phyloP scores from a whole-genome alignment of 2,888 invertebrate species.

The Drosophila mimetica region DNA sequence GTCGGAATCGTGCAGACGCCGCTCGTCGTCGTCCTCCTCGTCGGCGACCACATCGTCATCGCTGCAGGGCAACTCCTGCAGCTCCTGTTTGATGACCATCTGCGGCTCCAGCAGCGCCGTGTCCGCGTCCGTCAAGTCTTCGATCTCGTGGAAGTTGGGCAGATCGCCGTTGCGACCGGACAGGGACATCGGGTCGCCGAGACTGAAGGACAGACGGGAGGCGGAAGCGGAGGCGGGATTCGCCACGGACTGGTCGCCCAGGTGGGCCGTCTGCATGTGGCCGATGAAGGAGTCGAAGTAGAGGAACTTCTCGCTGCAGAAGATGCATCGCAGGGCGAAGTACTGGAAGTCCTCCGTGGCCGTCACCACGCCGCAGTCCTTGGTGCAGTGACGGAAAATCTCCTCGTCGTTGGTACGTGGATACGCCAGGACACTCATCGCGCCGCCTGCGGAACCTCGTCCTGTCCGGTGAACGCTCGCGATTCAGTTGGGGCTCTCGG shows the following conservation, averaged over 20 bases:
- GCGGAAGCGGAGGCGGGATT: constrained; percentile 13
- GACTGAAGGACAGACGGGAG: constrained; percentile 13
- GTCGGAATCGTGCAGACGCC: constrained; percentile 23
- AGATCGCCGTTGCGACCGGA: constrained; percentile 40
- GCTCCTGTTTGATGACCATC: constrained; percentile 79
- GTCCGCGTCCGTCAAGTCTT: constrained; percentile 77
- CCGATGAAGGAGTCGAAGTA: constrained; percentile 82
- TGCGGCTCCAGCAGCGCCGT: constrained; percentile 78
- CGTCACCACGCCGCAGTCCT: constrained; percentile 81
- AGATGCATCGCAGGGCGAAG: constrained; percentile 75
- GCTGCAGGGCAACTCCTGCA: constrained; percentile 63
- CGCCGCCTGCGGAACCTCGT: constrained; percentile 39
- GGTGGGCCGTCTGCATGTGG: constrained; percentile 79
- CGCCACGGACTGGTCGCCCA: constrained; percentile 37
- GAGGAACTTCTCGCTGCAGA: constrained; percentile 80
- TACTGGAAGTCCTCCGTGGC: constrained; percentile 82
- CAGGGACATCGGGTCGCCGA: constrained; percentile 51
- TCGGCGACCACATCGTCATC: constrained; percentile 47
- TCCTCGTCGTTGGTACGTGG: constrained; percentile 80
- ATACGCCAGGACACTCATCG: constrained; percentile 81
- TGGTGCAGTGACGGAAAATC: constrained; percentile 80
- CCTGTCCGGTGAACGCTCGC: constrained; percentile 1
- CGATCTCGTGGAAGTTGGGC: constrained; percentile 64
- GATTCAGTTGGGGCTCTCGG: constrained; percentile 22
- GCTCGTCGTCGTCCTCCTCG: constrained; percentile 50